Conservation (phyloP, 2,888 invertebrate genomes). For the Notocelia uddmanniana region DNA sequence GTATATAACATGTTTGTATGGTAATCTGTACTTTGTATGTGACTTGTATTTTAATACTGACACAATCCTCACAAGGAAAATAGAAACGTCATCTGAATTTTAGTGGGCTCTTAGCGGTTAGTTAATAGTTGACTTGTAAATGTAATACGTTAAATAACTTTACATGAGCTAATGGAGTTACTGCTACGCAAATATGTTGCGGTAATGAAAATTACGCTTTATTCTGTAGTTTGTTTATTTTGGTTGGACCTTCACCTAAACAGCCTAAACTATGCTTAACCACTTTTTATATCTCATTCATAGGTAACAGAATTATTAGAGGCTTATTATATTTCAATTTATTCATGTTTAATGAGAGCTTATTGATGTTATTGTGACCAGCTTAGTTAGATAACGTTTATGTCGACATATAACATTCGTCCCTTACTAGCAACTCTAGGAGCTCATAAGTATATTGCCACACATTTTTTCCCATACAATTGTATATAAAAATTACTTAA, state of each 20-base stretch:
- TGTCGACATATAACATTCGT: too few relatives aligned
- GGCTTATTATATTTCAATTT: too few relatives aligned
- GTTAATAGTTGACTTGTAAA: constrained; percentile 6
- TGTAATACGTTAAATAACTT: constrained; percentile 11
- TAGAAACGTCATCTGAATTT: constrained; percentile 26
- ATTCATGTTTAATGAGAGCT: too few relatives aligned
- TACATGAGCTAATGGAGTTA: not conserved
- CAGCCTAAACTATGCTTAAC: not conserved
- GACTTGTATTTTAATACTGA: not conserved
- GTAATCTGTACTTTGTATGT: constrained; percentile 28
- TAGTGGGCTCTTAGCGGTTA: constrained; percentile 29
- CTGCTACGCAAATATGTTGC: not conserved
- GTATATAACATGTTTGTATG: not conserved
- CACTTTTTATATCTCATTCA: too few relatives aligned
- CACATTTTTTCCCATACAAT: too few relatives aligned
- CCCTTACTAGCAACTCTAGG: too few relatives aligned
- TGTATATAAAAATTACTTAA: too few relatives aligned
- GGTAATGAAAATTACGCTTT: not conserved
- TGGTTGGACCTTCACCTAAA: too few relatives aligned
- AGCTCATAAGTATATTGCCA: too few relatives aligned
- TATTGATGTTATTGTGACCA: too few relatives aligned
- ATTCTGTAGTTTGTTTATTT: not conserved
- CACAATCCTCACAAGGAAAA: constrained; percentile 29
- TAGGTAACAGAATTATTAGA: too few relatives aligned
- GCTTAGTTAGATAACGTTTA: too few relatives aligned